These are phyloP conservation scores for Argynnis bischoffii DNA, from an alignment of 2,888 invertebrate species.

Conservation along the genomic window DNA sequence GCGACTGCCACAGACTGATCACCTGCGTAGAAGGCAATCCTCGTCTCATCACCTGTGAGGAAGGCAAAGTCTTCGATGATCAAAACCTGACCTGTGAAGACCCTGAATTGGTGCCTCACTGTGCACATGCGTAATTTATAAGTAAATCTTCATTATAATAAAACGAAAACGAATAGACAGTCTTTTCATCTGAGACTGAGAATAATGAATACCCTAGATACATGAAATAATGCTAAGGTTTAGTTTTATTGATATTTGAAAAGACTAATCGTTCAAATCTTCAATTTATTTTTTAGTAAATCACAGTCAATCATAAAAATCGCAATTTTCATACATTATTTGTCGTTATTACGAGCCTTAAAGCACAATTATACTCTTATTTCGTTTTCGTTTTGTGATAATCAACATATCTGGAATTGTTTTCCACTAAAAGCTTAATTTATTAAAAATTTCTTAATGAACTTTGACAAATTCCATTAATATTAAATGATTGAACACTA, in stretches of 20 bases:
- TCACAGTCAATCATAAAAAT: no score
- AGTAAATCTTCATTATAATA: conserved; percentile 46
- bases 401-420: conserved; percentile 51
- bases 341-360: no score
- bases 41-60: conserved; percentile 92
- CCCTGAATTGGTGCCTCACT: conserved; percentile 83
- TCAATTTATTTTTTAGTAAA: no score
- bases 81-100: conserved; percentile 92
- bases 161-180: conserved; percentile 55
- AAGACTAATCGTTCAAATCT: no score
- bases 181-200: conserved; percentile 4
- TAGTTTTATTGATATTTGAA: conserved; percentile 8
- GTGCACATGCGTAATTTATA: conserved; percentile 62
- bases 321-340: no score
- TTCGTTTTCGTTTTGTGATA: conserved; percentile 67
- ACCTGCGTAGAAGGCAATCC: conserved; percentile 96
- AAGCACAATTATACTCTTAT: background rate
- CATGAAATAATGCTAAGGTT: conserved; percentile 10
- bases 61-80: conserved; percentile 93
- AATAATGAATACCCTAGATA: background rate
- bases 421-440: conserved; percentile 61
- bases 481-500: conserved; percentile 10
- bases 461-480: conserved; percentile 9
- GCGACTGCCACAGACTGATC: conserved; percentile 93
- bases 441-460: conserved; percentile 31